A percentile compares a stretch with the other conserved stretches of the same genome.
Conservation (phyloP, 2,888 invertebrate genomes). For the Netelia inedita region DNA sequence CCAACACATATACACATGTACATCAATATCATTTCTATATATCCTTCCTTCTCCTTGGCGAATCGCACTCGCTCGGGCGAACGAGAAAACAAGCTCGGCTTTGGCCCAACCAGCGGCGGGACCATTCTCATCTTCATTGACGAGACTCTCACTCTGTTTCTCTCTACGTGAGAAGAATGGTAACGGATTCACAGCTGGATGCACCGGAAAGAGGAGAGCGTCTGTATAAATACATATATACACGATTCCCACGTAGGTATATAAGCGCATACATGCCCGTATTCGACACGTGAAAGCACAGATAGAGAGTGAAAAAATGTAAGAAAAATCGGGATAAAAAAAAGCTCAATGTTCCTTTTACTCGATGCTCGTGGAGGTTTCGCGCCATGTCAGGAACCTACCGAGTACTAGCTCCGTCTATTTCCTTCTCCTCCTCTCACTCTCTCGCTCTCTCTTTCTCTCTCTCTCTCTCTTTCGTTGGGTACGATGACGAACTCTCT, state of each 20-base stretch:
- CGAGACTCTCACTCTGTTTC: constrained; percentile 58
- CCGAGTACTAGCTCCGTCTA: background rate
- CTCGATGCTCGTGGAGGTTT: constrained; percentile 30
- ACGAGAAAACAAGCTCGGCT: constrained; percentile 14
- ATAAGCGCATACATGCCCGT: background rate
- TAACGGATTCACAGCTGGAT: constrained; percentile 56
- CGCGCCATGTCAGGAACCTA: constrained; percentile 13
- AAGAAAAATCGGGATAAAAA: constrained; percentile 26
- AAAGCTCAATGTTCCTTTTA: constrained; percentile 53
- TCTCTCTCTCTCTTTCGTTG: background rate
- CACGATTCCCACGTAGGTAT: background rate
- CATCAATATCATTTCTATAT: background rate
- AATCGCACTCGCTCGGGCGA: constrained; percentile 5
- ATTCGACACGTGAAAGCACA: constrained; percentile 9
- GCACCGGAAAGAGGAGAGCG: constrained; percentile 29
- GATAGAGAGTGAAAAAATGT: constrained; percentile 41
- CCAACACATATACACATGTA: background rate
- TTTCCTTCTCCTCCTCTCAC: constrained; percentile 3
- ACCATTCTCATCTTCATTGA: constrained; percentile 55
- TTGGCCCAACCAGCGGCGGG: constrained; percentile 1
- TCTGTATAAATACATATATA: background rate
- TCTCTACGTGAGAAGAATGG: constrained; percentile 60
- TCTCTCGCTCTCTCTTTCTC: background rate
- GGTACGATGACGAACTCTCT: constrained; percentile 60
- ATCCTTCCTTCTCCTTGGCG: constrained; percentile 12